Base-by-base conservation (phyloP, 2,797 vertebrate genomes). In the Spondyliosoma cantharus region DNA sequence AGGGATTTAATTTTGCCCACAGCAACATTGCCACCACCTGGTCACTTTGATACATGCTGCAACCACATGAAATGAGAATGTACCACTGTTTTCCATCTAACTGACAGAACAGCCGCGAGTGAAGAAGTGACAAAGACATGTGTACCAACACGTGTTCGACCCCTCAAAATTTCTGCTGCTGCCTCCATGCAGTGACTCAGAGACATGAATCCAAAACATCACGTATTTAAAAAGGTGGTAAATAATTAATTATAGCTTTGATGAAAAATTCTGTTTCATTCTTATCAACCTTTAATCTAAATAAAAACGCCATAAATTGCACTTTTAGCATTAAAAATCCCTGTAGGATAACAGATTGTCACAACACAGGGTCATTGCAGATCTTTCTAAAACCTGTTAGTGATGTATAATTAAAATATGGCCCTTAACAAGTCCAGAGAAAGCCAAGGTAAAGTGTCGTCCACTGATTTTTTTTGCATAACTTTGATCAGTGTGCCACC, bases 21-120 rank as follows among this genome's bases (percentile, higher is more conserved):
- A 89, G 86, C 94, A 95, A 95, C 91, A 93, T 85, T 95, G 95
- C 94, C 95, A 92, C 93, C 94, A 89, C 78, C 90, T 94, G 95
- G 93, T 66, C 25, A 73, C 83, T 87, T 79, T 67, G 71, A 82
- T 70, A 60, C 27, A 80, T 71, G 68, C 83, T 83, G 71, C 80
- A 78, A 52, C 71, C 5, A 7, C 8, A 29, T 58, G 11, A 53
- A 74, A 68, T 19, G 19, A 75, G 67, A 63, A 56, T 25, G 48
- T 50, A 3, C 7, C 24, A 72, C 32, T 58, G 27, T 53, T 12
- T 11, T 6, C 42, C 16, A 27, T 17, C 19, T 79, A 45, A 8
- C 25, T n/a, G 52, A 66, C 53, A 4, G 52, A 74, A 65, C 24
- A 29, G 62, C 65, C n/a, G n/a, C 27, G 48, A 25, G 37, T 24